Base-by-base conservation (phyloP, 2,113 vertebrate genomes). In the Jacana jacana region DNA sequence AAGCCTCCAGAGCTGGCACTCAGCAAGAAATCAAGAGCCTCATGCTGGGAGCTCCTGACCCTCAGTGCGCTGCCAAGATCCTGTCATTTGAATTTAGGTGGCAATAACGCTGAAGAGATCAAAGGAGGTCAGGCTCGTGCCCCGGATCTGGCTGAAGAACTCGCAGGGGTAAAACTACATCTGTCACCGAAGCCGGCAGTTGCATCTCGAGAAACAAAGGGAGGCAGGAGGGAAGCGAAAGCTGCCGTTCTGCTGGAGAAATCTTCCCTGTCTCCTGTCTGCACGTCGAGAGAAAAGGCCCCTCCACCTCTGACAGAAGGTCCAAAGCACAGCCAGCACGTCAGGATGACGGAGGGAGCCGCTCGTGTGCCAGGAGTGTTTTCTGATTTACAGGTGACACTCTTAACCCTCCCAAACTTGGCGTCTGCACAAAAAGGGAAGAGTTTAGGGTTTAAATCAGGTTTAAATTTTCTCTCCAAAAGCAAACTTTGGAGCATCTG, bases 311-410 rank as follows among this genome's bases (percentile, higher is more conserved):
- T 65, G 60, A 75, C 49, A 84, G 65, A 72, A 72, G 70, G 15
- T 70, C 40, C 78, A 71, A 92, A 65, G 84, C 92, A 40, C 88
- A 48, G 84, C 71, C 77, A 80, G 24, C 23, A 4, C 15, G 49
- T 51, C 83, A 66, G 64, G 77, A 57, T 25, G 46, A 68, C 88
- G 11, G 69, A 72, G 64, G 1, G 33, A 77, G 90, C 75, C 12
- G 71, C 93, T 52, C 37, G 46, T 8, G 57, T 46, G 89, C 87
- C 87, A 73, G 6, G 35, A 61, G 7, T 3, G 28, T 19, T 22
- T 86, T 88, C 55, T 79, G 94, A 91, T 93, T 51, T 83, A 75
- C 79, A 77, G 90, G 48, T 90, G 88, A 91, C 88, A 44, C 68
- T 1, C 54, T 14, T 14, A 37, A 51, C 68, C 86, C 87, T 76